Evolutionary conservation across 2,113 vertebrate species (phyloP).

Genomic region (Cercopithecus mona): DNA sequence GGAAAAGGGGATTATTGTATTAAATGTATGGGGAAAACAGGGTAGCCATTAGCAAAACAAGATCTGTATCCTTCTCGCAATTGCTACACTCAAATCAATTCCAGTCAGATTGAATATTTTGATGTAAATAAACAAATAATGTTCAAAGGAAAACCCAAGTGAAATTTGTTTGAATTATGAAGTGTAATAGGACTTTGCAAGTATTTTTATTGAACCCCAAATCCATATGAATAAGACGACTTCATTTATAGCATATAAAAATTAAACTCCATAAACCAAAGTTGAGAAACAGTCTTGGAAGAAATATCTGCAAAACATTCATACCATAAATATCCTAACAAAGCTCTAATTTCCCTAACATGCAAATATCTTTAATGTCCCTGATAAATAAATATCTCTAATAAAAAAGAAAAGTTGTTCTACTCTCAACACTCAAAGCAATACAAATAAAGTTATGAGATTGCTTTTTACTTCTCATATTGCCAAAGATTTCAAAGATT

Average conservation of each 20-base stretch:
- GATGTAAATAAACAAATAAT: background rate
- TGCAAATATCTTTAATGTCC: background rate
- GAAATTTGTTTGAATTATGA: background rate
- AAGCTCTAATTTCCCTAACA: background rate
- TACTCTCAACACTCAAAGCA: background rate
- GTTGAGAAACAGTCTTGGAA: background rate
- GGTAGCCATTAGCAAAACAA: background rate
- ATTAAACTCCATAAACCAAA: background rate
- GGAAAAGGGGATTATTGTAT: background rate
- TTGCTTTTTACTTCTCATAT: background rate
- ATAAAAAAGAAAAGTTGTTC: background rate
- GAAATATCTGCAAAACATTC: background rate
- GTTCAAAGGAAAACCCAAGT: background rate
- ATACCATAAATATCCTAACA: background rate
- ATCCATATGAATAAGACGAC: background rate
- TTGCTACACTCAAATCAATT: background rate
- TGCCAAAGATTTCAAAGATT: background rate
- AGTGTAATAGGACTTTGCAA: background rate
- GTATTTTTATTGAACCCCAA: background rate
- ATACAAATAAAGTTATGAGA: background rate
- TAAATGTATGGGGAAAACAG: background rate
- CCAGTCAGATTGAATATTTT: background rate
- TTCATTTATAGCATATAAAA: background rate
- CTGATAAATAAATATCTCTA: background rate
- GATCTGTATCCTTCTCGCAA: background rate